Conservation (phyloP, 2,797 vertebrate species). For the Ciconia nigra region DNA sequence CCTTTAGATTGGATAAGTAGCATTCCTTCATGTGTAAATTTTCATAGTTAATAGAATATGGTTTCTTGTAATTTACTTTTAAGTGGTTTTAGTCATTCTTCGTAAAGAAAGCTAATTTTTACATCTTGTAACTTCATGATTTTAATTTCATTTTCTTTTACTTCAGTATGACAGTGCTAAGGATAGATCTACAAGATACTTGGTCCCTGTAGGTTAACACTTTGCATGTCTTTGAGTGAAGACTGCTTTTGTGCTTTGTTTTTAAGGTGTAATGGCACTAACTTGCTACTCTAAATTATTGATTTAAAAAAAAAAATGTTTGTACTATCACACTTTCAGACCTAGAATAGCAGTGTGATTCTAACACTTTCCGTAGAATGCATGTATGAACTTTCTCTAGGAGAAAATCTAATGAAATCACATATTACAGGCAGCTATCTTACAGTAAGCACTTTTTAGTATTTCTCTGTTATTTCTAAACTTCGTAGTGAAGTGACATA, state of each 20-base stretch:
- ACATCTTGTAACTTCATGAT: neutral
- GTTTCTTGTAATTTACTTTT: neutral
- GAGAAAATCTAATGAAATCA: neutral
- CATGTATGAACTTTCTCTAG: neutral
- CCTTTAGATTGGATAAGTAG: neutral
- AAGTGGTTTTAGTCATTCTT: neutral
- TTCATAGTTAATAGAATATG: neutral
- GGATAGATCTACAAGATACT: conserved; percentile 51
- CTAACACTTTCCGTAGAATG: neutral
- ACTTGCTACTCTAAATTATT: neutral
- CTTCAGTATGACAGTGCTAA: conserved; percentile 49
- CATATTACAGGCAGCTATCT: neutral
- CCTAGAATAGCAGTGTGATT: neutral
- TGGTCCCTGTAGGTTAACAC: conserved; percentile 33
- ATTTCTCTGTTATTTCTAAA: neutral
- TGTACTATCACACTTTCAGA: neutral
- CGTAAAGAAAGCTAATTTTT: neutral
- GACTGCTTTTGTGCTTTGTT: neutral
- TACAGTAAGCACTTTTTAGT: neutral
- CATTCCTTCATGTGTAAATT: neutral
- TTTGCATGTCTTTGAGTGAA: conserved; percentile 10
- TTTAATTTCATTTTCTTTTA: conserved; percentile 15
- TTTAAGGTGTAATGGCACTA: neutral
- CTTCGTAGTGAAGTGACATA: neutral
- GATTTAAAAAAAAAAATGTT: neutral